phyloP scores from a whole-genome alignment of 2,113 vertebrate species.

The Marmota monax region DNA sequence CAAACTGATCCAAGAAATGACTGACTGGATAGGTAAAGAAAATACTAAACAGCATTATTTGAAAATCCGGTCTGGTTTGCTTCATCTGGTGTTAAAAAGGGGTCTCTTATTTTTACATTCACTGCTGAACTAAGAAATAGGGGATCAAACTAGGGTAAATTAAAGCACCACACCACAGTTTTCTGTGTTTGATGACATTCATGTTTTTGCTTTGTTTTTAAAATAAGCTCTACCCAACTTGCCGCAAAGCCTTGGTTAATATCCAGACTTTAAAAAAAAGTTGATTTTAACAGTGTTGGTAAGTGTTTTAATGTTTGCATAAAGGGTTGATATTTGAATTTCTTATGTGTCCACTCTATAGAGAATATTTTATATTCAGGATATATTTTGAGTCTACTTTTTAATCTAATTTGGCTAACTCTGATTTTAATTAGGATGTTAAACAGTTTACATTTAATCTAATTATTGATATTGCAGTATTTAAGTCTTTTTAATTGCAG shows the following conservation, averaged over 20 bases:
- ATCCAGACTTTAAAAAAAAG: neutral
- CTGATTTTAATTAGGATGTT: neutral
- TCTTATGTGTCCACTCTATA: neutral
- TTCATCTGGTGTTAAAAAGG: neutral
- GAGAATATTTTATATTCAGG: neutral
- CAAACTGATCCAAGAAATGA: neutral
- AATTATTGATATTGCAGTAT: neutral
- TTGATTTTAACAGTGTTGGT: neutral
- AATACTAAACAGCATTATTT: neutral
- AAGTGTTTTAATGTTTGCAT: neutral
- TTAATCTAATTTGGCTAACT: neutral
- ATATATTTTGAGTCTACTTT: neutral
- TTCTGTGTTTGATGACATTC: neutral
- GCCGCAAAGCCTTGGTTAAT: neutral
- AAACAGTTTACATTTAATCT: neutral
- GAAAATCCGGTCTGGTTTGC: neutral
- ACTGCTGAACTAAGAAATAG: neutral
- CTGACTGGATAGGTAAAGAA: neutral
- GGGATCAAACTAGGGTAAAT: neutral
- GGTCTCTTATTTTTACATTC: neutral
- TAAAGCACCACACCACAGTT: neutral
- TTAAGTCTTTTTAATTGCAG: neutral
- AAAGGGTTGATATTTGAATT: neutral
- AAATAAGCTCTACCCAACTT: neutral
- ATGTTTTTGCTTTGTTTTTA: neutral